Base-by-base conservation (phyloP, 2,797 vertebrate genomes). In the Lagocephalus sceleratus region DNA sequence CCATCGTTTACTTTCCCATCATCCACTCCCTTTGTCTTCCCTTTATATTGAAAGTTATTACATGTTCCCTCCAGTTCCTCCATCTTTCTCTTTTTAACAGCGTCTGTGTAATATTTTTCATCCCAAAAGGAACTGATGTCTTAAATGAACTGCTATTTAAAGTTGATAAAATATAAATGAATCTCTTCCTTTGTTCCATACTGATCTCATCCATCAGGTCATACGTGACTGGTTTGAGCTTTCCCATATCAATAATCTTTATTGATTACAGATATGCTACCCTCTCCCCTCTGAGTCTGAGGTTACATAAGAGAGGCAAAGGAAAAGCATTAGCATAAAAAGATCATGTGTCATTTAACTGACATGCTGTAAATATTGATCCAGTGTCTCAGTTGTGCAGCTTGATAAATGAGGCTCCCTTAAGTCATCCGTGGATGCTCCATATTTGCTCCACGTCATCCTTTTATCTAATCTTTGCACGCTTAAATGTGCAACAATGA, bases 191-290 rank as follows among this genome's bases (percentile, higher is more conserved):
- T 11, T 54, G 48, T 47, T 69, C 22, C 0, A 7, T 1, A 2
- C 14, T 51, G 11, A 10, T 15, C 20, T 63, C 40, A 1, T 26
- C 22, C 54, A 39, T 49, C 8, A 21, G 11, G 6, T 25, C 45
- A 32, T 35, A 20, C 45, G 9, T 43, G 38, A 46, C 38, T 32
- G 11, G 23, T 54, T 38, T 46, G 3, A 46, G 46, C 44, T 32
- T 66, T 59, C 53, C 15, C 9, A 56, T 48, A 40, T 49, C 22
- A 32, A 53, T 64, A 46, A 47, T 29, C 14, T 54, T 10, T 45
- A 79, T 68, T 75, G 75, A 78, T 80, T 54, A 19, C 9, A 20
- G 12, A 32, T 41, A 6, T 25, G 9, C 61, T 10, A 23, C 32
- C 40, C 42, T 51, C 21, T 6, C 20, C 47, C 29, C 40, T 56